Base-by-base conservation (phyloP, 2,113 vertebrate species). In the Ondatra zibethicus region DNA sequence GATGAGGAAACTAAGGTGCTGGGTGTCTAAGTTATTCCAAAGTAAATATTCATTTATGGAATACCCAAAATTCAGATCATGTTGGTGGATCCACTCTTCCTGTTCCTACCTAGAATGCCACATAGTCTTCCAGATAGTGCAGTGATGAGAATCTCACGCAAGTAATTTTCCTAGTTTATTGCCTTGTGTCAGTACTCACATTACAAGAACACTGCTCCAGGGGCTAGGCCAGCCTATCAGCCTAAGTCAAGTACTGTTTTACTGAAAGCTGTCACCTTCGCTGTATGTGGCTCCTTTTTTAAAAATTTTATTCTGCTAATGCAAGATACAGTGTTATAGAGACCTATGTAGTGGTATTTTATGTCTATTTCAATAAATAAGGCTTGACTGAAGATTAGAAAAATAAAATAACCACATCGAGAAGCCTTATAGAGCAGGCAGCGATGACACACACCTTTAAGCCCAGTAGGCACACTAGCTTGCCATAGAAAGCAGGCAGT, bases 221-320 rank as follows among this genome's bases (percentile, higher is more conserved):
- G 58, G 21, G 31, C 45, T 58, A 42, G 45, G 47, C 47, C 1
- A 87, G 36, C 5, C 7, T 25, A 50, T 31, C 5, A 89, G 1
- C 50, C n/a, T 39, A 42, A 45, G 68, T 11, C 52, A 88, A 81
- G 14, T 55, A 9, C 0, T 42, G 11, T 36, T 42, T 42, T 16
- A 8, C 33, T 52, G 14, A 13, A 73, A 85, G 25, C 3, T 27
- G 36, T 1, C 31, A 75, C 42, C 9, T 17, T 3, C 7, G 8
- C 21, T 63, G 0, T 36, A 19, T 76, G 3, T 14, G 45, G 3
- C 3, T 45, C 66, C 7, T n/a, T 92, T 7, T 42, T 93, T 6
- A 1, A n/a, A n/a, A 47, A 58, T 14, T 7, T 17, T 27, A 29
- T 25, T 8, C 0, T 45, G 11, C 12, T 14, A 80, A 1, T 12